Conservation (phyloP, 1,140 invertebrate species). For the Leptopilina clavipes region DNA sequence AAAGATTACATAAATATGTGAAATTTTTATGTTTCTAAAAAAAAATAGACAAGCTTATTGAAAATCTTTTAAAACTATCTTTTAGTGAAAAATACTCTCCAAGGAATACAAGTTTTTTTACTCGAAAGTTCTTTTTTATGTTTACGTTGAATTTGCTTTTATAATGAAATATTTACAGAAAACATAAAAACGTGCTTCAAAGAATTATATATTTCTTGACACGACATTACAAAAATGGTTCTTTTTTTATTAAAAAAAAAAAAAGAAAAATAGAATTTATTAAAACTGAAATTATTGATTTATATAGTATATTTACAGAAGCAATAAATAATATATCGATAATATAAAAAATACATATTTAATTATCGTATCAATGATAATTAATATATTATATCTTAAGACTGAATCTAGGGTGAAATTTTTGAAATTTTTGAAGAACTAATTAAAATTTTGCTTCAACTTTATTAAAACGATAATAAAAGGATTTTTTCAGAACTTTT, state of each 20-base stretch:
- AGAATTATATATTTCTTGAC: neutral
- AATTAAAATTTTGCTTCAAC: neutral
- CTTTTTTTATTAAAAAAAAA: neutral
- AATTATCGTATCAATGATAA: too few species aligned
- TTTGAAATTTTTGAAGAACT: too few species aligned
- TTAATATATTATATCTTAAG: too few species aligned
- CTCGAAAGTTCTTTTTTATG: neutral
- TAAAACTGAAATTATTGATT: too few species aligned
- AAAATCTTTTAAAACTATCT: neutral
- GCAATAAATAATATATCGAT: too few species aligned
- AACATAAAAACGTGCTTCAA: neutral
- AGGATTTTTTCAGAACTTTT: neutral
- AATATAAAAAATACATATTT: too few species aligned
- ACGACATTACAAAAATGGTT: neutral
- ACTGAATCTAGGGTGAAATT: too few species aligned
- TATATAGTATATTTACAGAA: too few species aligned
- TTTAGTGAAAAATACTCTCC: neutral
- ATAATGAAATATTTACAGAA: constrained; percentile 1
- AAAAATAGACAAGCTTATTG: too few species aligned
- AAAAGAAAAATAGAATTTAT: too few species aligned
- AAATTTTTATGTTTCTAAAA: too few species aligned
- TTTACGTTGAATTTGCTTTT: constrained; percentile 2
- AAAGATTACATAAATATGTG: too few species aligned
- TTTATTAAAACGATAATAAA: neutral
- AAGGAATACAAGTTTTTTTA: neutral